These are phyloP conservation scores for Pangasianodon gigas DNA, from an alignment of 2,113 vertebrate species.

Conservation along the genomic window DNA sequence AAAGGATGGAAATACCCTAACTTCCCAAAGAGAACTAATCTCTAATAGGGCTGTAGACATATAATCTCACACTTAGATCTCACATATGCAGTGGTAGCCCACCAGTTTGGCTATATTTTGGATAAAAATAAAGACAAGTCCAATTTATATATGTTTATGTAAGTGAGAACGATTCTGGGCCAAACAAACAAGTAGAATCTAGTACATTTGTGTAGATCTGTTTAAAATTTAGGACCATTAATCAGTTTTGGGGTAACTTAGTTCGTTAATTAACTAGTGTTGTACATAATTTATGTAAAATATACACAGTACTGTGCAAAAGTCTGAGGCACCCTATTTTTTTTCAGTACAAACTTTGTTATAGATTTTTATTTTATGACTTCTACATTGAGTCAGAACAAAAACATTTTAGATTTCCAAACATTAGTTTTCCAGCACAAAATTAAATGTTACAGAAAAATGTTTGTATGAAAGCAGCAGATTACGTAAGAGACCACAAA, in stretches of 20 bases:
- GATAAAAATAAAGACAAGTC: not conserved
- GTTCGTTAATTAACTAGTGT: not conserved
- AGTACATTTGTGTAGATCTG: not conserved
- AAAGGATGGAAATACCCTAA: not conserved
- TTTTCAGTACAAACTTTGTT: too few species aligned
- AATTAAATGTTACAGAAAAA: too few species aligned
- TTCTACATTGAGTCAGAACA: too few species aligned
- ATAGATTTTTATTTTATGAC: too few species aligned
- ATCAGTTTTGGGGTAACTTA: not conserved
- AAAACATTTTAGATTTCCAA: too few species aligned
- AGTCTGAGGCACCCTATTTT: too few species aligned
- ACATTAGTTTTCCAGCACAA: too few species aligned
- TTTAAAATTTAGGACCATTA: not conserved
- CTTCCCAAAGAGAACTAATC: not conserved
- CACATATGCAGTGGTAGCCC: not conserved
- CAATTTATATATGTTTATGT: not conserved
- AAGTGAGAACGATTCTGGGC: not conserved
- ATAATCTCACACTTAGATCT: not conserved
- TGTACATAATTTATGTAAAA: not conserved
- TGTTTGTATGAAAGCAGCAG: too few species aligned
- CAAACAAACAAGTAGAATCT: not conserved
- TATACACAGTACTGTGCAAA: not conserved
- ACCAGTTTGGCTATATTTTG: not conserved
- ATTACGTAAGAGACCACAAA: too few species aligned
- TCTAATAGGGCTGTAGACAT: not conserved